phyloP scores from a whole-genome alignment of 2,113 vertebrate species.

The Melanostigma gelatinosum region DNA sequence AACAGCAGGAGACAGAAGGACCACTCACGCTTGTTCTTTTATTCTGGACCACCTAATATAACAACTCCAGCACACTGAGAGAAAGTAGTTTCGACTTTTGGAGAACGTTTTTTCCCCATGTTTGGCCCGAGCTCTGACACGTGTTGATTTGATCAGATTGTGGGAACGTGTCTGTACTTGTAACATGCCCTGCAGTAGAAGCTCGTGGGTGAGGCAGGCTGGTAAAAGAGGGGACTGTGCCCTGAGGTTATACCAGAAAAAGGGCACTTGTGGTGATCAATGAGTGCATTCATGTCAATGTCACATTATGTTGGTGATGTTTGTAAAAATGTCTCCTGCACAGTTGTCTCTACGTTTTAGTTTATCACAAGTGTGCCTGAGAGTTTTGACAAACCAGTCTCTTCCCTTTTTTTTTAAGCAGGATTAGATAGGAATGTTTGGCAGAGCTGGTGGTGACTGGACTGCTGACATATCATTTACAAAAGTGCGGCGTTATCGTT shows the following conservation, averaged over 20 bases:
- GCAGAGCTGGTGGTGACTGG: conserved; percentile 51
- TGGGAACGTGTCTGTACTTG: conserved; percentile 31
- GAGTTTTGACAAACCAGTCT: conserved; percentile 24
- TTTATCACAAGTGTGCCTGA: neutral
- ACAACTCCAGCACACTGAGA: neutral
- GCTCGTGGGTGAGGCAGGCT: neutral
- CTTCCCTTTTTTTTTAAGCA: conserved; percentile 32
- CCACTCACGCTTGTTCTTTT: neutral
- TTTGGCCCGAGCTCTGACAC: conserved; percentile 22
- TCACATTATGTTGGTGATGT: neutral
- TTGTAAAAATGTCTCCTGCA: neutral
- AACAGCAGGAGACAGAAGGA: conserved; percentile 23
- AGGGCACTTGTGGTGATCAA: neutral
- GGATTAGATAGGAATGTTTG: conserved; percentile 75
- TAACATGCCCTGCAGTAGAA: neutral
- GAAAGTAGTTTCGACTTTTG: conserved; percentile 42
- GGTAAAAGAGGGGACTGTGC: conserved; percentile 21
- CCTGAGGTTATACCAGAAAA: conserved; percentile 26
- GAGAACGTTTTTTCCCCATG: conserved; percentile 17
- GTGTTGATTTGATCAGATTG: conserved; percentile 24
- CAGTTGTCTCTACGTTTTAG: neutral
- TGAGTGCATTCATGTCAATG: conserved; percentile 31
- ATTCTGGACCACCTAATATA: conserved; percentile 1
- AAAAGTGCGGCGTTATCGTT: conserved; percentile 69
- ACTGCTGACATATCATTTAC: conserved; percentile 60